Percentiles rank a stretch among this genome's conserved stretches.
These are phyloP conservation scores for Holotrichia oblita DNA, from an alignment of 1,140 invertebrate species.

Conservation along the genomic window DNA sequence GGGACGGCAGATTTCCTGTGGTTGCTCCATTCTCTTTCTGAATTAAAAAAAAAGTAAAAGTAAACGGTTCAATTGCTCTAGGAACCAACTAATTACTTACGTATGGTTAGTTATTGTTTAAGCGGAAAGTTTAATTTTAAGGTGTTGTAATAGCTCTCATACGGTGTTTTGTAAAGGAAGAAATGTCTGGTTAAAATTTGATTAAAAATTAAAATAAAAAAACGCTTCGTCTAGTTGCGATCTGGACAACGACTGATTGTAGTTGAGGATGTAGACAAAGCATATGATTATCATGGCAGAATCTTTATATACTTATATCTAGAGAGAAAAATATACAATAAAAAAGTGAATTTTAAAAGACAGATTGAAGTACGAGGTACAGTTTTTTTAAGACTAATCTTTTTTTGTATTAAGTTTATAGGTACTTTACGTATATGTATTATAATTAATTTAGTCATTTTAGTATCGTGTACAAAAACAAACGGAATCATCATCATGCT, in stretches of 20 bases:
- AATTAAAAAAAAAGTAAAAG: not conserved
- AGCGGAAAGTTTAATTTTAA: slow-evolving; percentile 37
- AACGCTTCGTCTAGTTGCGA: not conserved
- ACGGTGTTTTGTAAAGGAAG: slow-evolving; percentile 4
- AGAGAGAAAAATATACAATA: not conserved
- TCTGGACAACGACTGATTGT: not conserved
- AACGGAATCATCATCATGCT: not conserved
- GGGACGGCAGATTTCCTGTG: not conserved
- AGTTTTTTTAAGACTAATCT: slow-evolving; percentile 28
- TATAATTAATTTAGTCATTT: slow-evolving; percentile 5
- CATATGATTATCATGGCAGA: not conserved
- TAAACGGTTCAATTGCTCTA: not conserved
- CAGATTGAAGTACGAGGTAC: not conserved
- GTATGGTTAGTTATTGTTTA: slow-evolving; percentile 29
- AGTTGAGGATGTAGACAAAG: not conserved
- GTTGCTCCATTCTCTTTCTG: not conserved
- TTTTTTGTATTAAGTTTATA: slow-evolving; percentile 16
- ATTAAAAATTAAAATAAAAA: not conserved
- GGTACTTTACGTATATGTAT: not conserved
- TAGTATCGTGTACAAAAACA: not conserved
- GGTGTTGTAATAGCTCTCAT: slow-evolving; percentile 29
- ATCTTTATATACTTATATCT: not conserved
- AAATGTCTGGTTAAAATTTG: not conserved
- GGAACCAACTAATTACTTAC: slow-evolving; percentile 3
- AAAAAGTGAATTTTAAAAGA: not conserved